phyloP scores from a whole-genome alignment of 2,113 vertebrate genomes.

The Origma solitaria region DNA sequence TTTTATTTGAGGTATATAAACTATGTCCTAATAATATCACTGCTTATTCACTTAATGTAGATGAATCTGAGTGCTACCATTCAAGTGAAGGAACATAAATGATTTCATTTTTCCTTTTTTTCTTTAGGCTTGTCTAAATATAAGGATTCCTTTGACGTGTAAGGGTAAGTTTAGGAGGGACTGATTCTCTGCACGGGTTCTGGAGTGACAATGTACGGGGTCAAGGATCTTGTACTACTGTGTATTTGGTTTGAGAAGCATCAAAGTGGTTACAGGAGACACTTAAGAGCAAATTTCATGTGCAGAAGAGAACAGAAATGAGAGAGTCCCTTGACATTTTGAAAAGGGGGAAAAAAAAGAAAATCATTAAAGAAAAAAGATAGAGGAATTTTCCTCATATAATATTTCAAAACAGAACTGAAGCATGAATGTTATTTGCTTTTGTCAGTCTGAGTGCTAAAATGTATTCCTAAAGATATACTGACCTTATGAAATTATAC shows the following conservation, averaged over 20 bases:
- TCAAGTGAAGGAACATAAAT: not conserved
- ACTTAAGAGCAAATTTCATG: not conserved
- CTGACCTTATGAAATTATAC: not conserved
- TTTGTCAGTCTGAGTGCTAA: not conserved
- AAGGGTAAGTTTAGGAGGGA: not conserved
- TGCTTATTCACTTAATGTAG: not conserved
- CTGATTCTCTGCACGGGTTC: not conserved
- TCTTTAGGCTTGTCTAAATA: not conserved
- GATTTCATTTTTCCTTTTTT: fast-evolving
- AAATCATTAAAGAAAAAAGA: not conserved
- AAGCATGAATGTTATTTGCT: not conserved
- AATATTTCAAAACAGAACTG: not conserved
- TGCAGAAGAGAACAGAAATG: not conserved
- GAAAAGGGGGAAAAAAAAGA: not conserved
- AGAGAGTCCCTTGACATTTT: not conserved
- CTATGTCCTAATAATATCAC: not conserved
- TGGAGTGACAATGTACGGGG: not conserved
- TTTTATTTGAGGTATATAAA: not conserved
- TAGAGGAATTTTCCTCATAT: not conserved
- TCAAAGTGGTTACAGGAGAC: not conserved
- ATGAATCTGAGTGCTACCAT: not conserved
- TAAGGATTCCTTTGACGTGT: fast-evolving
- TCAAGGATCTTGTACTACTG: not conserved
- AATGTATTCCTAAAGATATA: not conserved
- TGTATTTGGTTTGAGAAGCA: not conserved